phyloP scores from a whole-genome alignment of 2,888 invertebrate genomes.

The Heterodera filipjevi region DNA sequence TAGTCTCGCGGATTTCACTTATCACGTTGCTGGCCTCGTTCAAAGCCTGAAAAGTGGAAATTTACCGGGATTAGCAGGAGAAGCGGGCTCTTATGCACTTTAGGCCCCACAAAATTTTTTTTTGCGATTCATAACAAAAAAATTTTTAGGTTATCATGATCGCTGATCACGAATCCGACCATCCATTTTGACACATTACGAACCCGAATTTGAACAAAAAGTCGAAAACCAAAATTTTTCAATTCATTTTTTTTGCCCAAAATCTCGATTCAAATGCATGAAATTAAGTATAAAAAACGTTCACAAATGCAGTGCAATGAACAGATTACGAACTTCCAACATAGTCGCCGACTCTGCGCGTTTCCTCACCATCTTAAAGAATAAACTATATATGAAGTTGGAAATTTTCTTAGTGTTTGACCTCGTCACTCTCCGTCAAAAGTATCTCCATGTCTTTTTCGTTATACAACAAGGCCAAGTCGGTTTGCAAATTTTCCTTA shows the following conservation, averaged over 20 bases:
- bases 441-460: conserved; percentile 89
- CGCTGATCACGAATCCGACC: too few species aligned
- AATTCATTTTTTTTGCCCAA: too few species aligned
- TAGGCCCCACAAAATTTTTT: too few species aligned
- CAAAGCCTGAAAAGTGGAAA: conserved; percentile 77
- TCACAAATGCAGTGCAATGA: too few species aligned
- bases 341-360: conserved; percentile 70
- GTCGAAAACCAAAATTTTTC: too few species aligned
- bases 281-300: too few species aligned
- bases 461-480: conserved; percentile 96
- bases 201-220: too few species aligned
- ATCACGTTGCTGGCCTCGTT: conserved; percentile 95
- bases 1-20: conserved; percentile 96
- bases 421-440: conserved; percentile 91
- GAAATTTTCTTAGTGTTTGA: neutral
- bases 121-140: too few species aligned
- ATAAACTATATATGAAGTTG: neutral
- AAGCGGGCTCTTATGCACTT: too few species aligned
- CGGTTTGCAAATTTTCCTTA: conserved; percentile 89
- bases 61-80: neutral
- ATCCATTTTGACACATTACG: too few species aligned
- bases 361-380: conserved; percentile 79
- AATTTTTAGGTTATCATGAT: too few species aligned
- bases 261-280: too few species aligned
- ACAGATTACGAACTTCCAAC: conserved; percentile 35